Conservation (phyloP, 2,113 vertebrate species). For the Poicephalus meyeri region DNA sequence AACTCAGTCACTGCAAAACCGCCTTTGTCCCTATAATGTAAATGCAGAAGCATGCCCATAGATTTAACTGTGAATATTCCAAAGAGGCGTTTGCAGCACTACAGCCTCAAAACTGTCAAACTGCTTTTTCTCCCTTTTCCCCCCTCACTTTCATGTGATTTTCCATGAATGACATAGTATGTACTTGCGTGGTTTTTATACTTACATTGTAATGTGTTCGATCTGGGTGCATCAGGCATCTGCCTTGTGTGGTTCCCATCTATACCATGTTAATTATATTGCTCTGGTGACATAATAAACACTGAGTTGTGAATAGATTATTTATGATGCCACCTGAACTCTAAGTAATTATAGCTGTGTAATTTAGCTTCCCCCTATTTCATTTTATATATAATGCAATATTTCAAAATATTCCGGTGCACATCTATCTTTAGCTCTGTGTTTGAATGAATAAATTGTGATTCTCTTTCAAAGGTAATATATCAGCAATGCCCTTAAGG, state of each 20-base stretch:
- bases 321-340: slow-evolving; percentile 71
- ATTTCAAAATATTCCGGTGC: slow-evolving; percentile 56
- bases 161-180: background rate
- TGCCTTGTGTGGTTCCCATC: background rate
- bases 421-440: slow-evolving; percentile 52
- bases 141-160: background rate
- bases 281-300: slow-evolving; percentile 67
- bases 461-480: slow-evolving; percentile 63
- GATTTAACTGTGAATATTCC: background rate
- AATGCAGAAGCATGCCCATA: background rate
- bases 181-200: background rate
- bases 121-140: background rate
- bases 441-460: slow-evolving; percentile 61
- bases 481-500: slow-evolving; percentile 67
- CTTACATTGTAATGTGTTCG: background rate
- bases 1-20: background rate
- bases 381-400: slow-evolving; percentile 64
- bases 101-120: background rate
- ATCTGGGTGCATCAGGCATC: background rate
- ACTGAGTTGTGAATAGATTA: slow-evolving; percentile 60
- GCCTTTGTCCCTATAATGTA: background rate
- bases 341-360: slow-evolving; percentile 67
- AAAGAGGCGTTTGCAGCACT: background rate
- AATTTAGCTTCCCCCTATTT: slow-evolving; percentile 67
- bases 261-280: slow-evolving; percentile 60